Evolutionary conservation across 2,888 invertebrate genomes (phyloP), one percentile per base, ranked within the genome.

Genomic region (Agrilus cyanescens): DNA sequence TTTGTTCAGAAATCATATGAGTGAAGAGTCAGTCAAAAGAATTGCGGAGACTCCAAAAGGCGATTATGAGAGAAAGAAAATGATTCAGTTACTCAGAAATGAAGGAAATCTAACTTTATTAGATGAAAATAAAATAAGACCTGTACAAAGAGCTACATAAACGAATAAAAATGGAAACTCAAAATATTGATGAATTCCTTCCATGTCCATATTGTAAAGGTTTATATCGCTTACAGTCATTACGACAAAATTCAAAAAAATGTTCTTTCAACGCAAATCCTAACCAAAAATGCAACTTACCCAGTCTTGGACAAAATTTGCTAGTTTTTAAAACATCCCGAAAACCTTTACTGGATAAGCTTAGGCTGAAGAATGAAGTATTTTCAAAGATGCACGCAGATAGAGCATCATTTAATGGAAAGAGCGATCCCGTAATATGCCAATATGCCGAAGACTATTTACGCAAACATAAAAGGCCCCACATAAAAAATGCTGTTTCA

Each of bases 381-480:
- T 53, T 55, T 43, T 2, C 3, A 13, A 51, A 13, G 4, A 54
- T 56, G 52, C 49, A 48, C 13, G 50, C 49, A 7, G 54, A 54
- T 34, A 40, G 48, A 38, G 43, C 45, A 12, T 50, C 53, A 4
- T 44, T 51, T 4, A 47, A 37, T 35, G 49, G 45, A 15, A 53
- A 48, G 42, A 52, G 16, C 15, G 54, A 51, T 38, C 44, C 50
- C 6, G 33, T 55, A 6, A 47, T 48, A 34, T 55, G 51, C 29
- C 50, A 51, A 31, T 55, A 50, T 45, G 55, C 50, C 6, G 55
- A 55, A 43, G 45, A 52, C 41, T 50, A 52, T 44, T 38, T 53
- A 14, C 13, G 48, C n/a, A 53, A 53, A 44, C 53, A 55, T 32
- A 55, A 50, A 46, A 41, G 51, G 38, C 50, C 52, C 3, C 52